Evolutionary conservation across 2,797 vertebrate species (phyloP).

Genomic region (Euphonia xanthogaster): DNA sequence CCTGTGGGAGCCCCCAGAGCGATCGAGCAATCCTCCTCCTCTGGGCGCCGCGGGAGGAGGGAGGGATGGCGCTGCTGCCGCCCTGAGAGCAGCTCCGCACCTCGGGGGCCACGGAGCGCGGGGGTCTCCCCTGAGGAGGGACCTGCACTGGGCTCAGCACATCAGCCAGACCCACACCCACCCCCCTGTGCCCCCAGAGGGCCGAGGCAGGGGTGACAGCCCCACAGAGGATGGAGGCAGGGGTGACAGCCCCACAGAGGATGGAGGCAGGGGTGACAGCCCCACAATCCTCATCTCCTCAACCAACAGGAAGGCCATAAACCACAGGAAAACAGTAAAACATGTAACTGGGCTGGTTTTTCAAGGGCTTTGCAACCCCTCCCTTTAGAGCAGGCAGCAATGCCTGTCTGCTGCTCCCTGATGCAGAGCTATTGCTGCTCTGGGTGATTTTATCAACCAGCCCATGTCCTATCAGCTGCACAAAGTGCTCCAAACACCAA

Average conservation of each 20-base stretch:
- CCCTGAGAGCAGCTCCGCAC: rapidly evolving
- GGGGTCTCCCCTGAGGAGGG: not conserved
- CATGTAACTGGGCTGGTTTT: rapidly evolving
- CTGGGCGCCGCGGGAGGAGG: not conserved
- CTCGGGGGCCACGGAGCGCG: rapidly evolving
- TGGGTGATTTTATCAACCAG: not conserved
- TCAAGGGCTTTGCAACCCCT: not conserved
- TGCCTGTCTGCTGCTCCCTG: not conserved
- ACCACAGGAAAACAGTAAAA: not conserved
- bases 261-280: not conserved
- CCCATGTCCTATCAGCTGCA: not conserved
- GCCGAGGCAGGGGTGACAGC: not conserved
- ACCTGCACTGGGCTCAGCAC: not conserved
- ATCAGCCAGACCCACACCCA: rapidly evolving
- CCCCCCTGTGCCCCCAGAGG: rapidly evolving
- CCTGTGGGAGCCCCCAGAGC: rapidly evolving
- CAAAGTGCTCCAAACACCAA: not conserved
- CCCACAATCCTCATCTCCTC: rapidly evolving
- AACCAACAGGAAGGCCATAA: not conserved
- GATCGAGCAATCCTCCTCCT: rapidly evolving
- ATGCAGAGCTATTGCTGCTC: not conserved
- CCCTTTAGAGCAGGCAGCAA: not conserved
- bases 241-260: too few relatives aligned
- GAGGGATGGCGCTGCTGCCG: rapidly evolving
- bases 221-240: not conserved